These are phyloP conservation scores for Cebus imitator DNA, from an alignment of 2,113 vertebrate genomes.

Conservation along the genomic window DNA sequence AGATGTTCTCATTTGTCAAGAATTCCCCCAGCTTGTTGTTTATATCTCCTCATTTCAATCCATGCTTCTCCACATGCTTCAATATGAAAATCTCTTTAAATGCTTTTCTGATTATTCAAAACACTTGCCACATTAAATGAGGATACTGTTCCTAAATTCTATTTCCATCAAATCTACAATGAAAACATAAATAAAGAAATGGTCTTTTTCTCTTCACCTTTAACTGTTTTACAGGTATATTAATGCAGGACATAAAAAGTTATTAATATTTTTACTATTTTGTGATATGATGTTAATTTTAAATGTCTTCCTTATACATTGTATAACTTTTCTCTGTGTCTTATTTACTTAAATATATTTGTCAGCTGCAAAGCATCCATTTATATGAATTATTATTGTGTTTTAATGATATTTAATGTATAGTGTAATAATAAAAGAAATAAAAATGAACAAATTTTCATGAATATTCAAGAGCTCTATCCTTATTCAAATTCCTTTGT, in stretches of 20 bases:
- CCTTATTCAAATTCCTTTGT: constrained; percentile 37
- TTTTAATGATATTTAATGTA: constrained; percentile 61
- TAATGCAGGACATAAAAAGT: background rate
- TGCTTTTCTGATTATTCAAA: constrained; percentile 2
- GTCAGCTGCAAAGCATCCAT: background rate
- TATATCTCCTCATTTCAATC: background rate
- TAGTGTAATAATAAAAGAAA: constrained; percentile 45
- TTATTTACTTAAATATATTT: constrained; percentile 49
- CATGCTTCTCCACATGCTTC: background rate
- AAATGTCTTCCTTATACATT: constrained; percentile 23
- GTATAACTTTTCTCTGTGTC: constrained; percentile 18
- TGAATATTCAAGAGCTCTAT: constrained; percentile 56
- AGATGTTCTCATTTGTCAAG: background rate
- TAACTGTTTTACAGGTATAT: background rate
- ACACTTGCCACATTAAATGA: background rate
- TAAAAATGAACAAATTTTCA: constrained; percentile 40
- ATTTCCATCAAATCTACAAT: background rate
- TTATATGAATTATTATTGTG: constrained; percentile 44
- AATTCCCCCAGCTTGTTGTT: background rate
- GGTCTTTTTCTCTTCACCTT: background rate
- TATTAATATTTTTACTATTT: constrained; percentile 23
- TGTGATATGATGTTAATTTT: constrained; percentile 56
- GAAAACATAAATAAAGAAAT: constrained; percentile 17
- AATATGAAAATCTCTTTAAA: constrained; percentile 34
- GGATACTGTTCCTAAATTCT: background rate